Evolutionary conservation across 2,888 invertebrate species (phyloP).

Genomic region (Sesia apiformis): DNA sequence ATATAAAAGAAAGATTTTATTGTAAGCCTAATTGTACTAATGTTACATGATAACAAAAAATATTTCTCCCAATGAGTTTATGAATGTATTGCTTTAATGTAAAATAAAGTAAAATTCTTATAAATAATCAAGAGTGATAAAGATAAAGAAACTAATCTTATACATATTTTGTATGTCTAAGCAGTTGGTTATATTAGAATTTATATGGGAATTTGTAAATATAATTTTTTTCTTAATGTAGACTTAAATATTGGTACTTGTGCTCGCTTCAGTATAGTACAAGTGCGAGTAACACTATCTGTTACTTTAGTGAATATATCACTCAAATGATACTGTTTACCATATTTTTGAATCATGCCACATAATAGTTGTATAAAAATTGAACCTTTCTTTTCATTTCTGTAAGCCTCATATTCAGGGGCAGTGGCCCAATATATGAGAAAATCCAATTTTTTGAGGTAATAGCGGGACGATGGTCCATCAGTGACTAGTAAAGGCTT

Average conservation of each 20-base stretch:
- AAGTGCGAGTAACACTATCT: constrained; percentile 29
- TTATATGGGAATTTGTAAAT: constrained; percentile 20
- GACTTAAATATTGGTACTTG: constrained; percentile 53
- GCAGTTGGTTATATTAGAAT: not conserved
- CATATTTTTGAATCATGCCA: constrained; percentile 25
- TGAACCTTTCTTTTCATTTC: constrained; percentile 43
- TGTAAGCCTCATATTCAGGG: constrained; percentile 54
- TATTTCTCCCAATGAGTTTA: no score
- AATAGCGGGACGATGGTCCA: constrained; percentile 23
- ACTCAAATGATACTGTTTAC: constrained; percentile 35
- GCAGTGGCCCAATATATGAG: constrained; percentile 61
- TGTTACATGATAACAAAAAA: no score
- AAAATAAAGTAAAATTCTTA: constrained; percentile 17
- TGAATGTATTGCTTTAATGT: no score
- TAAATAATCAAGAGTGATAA: constrained; percentile 74
- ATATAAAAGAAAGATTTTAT: no score
- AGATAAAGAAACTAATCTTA: constrained; percentile 26
- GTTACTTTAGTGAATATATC: constrained; percentile 57
- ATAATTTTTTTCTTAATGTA: constrained; percentile 51
- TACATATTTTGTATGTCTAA: not conserved
- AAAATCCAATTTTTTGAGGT: constrained; percentile 45
- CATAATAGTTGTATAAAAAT: constrained; percentile 59
- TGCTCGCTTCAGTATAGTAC: constrained; percentile 22
- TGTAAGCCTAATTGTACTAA: no score
- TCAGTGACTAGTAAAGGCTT: constrained; percentile 35